Conservation (phyloP, 2,113 vertebrate genomes). For the Megatriorchis doriae region DNA sequence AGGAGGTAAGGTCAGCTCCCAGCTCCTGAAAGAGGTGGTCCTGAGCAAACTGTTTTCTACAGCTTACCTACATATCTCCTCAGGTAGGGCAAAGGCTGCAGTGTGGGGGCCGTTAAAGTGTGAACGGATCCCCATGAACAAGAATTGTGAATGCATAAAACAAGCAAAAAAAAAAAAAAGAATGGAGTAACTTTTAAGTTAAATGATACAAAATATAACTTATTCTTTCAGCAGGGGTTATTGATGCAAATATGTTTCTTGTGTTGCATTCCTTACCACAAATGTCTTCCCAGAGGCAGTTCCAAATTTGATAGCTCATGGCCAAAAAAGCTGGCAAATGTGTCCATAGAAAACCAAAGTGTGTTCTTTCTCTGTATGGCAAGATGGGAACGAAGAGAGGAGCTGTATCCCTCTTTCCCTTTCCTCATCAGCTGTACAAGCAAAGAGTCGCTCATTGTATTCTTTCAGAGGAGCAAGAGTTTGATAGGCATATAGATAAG, state of each 20-base stretch:
- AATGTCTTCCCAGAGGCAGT: not conserved
- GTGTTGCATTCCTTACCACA: not conserved
- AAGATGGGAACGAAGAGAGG: not conserved
- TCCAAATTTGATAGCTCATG: not conserved
- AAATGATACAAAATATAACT: not conserved
- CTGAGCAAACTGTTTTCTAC: not conserved
- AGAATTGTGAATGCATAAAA: not conserved
- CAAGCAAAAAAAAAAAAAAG: not conserved
- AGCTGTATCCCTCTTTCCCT: not conserved
- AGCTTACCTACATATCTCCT: not conserved
- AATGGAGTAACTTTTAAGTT: not conserved
- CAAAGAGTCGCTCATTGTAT: not conserved
- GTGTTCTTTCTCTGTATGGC: not conserved
- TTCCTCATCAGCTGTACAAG: not conserved
- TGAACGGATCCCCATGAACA: not conserved
- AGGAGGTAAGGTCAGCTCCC: not conserved
- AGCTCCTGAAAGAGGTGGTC: not conserved
- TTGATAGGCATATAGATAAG: not conserved
- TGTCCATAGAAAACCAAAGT: not conserved
- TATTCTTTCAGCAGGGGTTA: not conserved
- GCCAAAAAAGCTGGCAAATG: not conserved
- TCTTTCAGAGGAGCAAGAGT: conserved; percentile 1
- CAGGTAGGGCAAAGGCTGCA: not conserved
- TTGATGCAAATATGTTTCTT: not conserved
- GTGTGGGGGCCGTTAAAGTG: not conserved